These are phyloP conservation scores for Harpalus rufipes DNA, from an alignment of 2,888 invertebrate species.

Conservation along the genomic window DNA sequence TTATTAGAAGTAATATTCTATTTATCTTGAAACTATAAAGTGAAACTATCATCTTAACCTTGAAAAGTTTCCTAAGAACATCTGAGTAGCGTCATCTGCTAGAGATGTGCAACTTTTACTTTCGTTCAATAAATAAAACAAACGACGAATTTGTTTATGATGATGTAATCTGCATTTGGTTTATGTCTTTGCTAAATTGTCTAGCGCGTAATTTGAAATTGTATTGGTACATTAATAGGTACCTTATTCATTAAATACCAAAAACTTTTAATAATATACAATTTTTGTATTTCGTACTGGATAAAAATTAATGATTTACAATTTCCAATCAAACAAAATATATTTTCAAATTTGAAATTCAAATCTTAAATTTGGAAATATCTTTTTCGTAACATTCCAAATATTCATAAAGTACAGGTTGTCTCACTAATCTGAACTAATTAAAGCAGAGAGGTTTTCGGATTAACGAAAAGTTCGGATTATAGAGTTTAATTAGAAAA, in stretches of 20 bases:
- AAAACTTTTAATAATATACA: too few relatives aligned
- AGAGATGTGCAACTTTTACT: conserved; percentile 59
- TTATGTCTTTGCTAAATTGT: conserved; percentile 29
- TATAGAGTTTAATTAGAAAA: too few relatives aligned
- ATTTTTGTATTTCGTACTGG: background rate
- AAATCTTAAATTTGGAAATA: conserved; percentile 27
- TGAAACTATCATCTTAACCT: conserved; percentile 13
- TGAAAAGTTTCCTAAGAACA: background rate
- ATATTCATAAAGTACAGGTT: conserved; percentile 32
- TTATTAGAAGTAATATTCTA: background rate
- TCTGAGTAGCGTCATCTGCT: conserved; percentile 54
- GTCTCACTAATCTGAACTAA: too few relatives aligned
- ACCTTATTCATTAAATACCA: background rate
- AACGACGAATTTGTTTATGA: conserved; percentile 14
- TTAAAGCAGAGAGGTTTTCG: too few relatives aligned
- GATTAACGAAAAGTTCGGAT: too few relatives aligned
- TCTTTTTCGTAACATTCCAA: conserved; percentile 10
- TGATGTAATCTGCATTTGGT: conserved; percentile 39
- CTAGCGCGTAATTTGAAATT: conserved; percentile 11
- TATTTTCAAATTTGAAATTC: conserved; percentile 17
- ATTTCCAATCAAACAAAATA: background rate
- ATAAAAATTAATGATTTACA: background rate
- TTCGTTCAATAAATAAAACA: conserved; percentile 32
- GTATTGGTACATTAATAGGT: background rate
- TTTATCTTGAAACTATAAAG: background rate